A percentile compares a stretch with the other conserved stretches of the same genome.
Conservation (phyloP, 2,888 invertebrate genomes). For the Xylota sylvarum region DNA sequence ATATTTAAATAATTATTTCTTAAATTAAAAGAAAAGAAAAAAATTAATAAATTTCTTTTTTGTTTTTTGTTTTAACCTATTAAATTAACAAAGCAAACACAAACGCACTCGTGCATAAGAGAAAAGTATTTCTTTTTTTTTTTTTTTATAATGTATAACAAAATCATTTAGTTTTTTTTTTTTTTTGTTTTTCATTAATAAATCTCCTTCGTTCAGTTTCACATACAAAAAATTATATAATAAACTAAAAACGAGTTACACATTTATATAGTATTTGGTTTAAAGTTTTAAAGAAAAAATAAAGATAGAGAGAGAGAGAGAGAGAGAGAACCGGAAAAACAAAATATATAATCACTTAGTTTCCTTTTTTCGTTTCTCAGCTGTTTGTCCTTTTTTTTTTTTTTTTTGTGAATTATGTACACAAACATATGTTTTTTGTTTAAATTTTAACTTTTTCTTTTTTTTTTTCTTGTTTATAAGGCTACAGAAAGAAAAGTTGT, state of each 20-base stretch:
- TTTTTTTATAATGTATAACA: slow-evolving; percentile 8
- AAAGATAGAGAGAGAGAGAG: slow-evolving; percentile 41
- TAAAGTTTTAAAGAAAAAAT: slow-evolving; percentile 48
- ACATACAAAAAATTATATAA: slow-evolving; percentile 42
- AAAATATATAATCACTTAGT: slow-evolving; percentile 13
- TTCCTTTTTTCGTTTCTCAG: slow-evolving; percentile 21
- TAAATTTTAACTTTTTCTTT: neutral
- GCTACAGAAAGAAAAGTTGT: slow-evolving; percentile 69
- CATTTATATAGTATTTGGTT: slow-evolving; percentile 69
- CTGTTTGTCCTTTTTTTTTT: slow-evolving; percentile 48
- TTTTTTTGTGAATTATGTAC: slow-evolving; percentile 56
- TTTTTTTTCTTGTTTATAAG: slow-evolving; percentile 42
- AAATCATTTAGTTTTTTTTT: slow-evolving; percentile 1
- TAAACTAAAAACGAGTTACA: slow-evolving; percentile 45
- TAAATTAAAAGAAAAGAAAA: slow-evolving; percentile 56
- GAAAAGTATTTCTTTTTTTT: slow-evolving; percentile 4
- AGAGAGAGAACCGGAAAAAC: too few relatives aligned
- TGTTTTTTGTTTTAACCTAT: slow-evolving; percentile 45
- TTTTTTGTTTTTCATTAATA: slow-evolving; percentile 1
- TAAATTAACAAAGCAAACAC: slow-evolving; percentile 72
- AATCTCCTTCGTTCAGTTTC: slow-evolving; percentile 27
- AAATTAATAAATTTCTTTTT: slow-evolving; percentile 32
- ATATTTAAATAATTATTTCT: slow-evolving; percentile 72
- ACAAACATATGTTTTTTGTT: slow-evolving; percentile 33
- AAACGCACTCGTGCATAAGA: slow-evolving; percentile 72